phyloP scores from a whole-genome alignment of 2,797 vertebrate species.

The Megaceryle alcyon region DNA sequence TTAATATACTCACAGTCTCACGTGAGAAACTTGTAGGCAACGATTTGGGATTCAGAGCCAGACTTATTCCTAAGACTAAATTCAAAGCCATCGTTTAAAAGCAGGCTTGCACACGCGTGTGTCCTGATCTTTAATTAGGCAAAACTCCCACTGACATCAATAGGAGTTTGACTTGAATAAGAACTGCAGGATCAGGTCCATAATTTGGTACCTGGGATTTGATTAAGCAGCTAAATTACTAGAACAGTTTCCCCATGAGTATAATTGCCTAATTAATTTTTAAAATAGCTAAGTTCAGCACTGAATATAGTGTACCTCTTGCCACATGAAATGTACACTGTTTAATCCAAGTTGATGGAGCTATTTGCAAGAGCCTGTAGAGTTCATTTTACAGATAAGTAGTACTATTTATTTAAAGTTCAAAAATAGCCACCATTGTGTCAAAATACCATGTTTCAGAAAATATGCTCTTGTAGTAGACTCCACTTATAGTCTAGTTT shows the following conservation, averaged over 20 bases:
- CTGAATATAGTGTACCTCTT: constrained; percentile 36
- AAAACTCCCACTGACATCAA: constrained; percentile 71
- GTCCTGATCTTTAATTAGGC: constrained; percentile 72
- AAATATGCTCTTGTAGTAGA: not conserved
- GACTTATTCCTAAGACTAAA: constrained; percentile 55
- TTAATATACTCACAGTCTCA: constrained; percentile 31
- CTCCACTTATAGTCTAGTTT: not conserved
- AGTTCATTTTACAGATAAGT: constrained; percentile 7
- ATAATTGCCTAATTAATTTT: constrained; percentile 75
- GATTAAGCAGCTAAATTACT: constrained; percentile 70
- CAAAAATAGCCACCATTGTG: not conserved
- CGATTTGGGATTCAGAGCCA: constrained; percentile 44
- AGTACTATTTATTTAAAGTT: constrained; percentile 28
- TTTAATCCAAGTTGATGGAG: constrained; percentile 44
- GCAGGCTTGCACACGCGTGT: constrained; percentile 26
- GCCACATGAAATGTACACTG: not conserved
- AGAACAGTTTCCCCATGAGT: constrained; percentile 60
- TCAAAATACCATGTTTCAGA: constrained; percentile 20
- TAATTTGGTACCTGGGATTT: constrained; percentile 69
- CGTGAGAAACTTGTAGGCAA: constrained; percentile 59
- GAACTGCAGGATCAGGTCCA: constrained; percentile 69
- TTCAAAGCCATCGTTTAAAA: constrained; percentile 60
- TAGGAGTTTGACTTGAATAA: constrained; percentile 70
- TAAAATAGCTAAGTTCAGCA: constrained; percentile 67
- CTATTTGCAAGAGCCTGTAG: constrained; percentile 16